These are phyloP conservation scores for Heterocephalus glaber DNA, from an alignment of 2,113 vertebrate species.

Conservation along the genomic window DNA sequence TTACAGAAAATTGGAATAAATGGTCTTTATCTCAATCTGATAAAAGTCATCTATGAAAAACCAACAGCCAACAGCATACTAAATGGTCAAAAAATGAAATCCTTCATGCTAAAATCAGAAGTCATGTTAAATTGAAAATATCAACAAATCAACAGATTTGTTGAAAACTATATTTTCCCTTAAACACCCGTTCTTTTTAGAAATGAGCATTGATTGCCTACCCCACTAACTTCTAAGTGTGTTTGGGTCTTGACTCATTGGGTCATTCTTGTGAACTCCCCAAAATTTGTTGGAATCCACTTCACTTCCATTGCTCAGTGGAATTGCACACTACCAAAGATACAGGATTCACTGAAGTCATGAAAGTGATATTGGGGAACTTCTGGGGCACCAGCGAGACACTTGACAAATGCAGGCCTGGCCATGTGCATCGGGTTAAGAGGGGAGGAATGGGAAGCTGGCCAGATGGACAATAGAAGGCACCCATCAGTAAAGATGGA, in stretches of 20 bases:
- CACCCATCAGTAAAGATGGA: not conserved
- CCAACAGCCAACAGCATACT: too few species aligned
- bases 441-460: not conserved
- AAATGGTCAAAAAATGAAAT: too few species aligned
- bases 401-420: not conserved
- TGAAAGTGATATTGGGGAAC: not conserved
- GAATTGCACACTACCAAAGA: not conserved
- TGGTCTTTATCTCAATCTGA: too few species aligned
- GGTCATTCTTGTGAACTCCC: not conserved
- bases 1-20: too few species aligned
- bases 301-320: not conserved
- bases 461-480: not conserved
- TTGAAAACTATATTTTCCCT: not conserved
- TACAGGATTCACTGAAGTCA: not conserved
- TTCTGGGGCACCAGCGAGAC: too few species aligned
- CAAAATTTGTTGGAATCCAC: not conserved
- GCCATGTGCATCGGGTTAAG: not conserved
- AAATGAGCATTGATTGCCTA: not conserved
- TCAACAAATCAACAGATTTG: not conserved
- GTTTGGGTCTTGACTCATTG: not conserved
- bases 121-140: not conserved
- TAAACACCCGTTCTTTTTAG: not conserved
- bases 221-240: not conserved
- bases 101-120: not conserved
- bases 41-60: too few species aligned